Evolutionary conservation across 2,113 vertebrate species (phyloP), one percentile per base, ranked within the genome.

Genomic region (Diglossa brunneiventris): DNA sequence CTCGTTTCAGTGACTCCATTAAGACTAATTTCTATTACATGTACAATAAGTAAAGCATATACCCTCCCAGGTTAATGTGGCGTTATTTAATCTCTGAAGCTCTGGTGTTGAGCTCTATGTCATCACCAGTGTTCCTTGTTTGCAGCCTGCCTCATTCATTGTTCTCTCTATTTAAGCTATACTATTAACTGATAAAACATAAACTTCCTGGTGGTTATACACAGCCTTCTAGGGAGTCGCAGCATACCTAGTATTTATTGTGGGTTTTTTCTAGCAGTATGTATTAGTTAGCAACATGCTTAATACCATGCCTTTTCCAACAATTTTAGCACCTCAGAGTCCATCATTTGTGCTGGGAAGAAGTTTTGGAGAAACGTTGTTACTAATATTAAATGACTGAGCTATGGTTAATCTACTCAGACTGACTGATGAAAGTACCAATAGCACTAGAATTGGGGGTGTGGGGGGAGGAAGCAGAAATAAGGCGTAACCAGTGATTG

Each of bases 341-440:
- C 67, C 62, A 31, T 79, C 13, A 31, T 92, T 63, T 46, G 6
- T 72, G 47, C 61, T 91, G 49, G 72, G 74, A 94, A 68, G 63
- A 49, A 74, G 62, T 53, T 94, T 62, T 31, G 53, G 89, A 61
- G 87, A 61, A 79, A 89, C 19, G 23, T 69, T 18, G 4, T 95
- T 95, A 15, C 52, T 92, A 35, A 88, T 97, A 84, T 87, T 85
- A 92, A 91, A 80, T 73, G 27, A 50, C 59, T 69, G 46, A 73
- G 69, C 75, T 75, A 62, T 11, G 46, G 55, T 77, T 93, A 90
- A 53, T 61, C 33, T 89, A 90, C 63, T 73, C 56, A 62, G 58
- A 70, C 42, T 86, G 67, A 68, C 50, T 86, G 68, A 58, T 78
- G 83, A 94, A 94, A 86, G 79, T 52, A 94, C 70, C 68, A 83